Conservation (phyloP, 1,140 invertebrate genomes). For the Drosophila parabipectinata region DNA sequence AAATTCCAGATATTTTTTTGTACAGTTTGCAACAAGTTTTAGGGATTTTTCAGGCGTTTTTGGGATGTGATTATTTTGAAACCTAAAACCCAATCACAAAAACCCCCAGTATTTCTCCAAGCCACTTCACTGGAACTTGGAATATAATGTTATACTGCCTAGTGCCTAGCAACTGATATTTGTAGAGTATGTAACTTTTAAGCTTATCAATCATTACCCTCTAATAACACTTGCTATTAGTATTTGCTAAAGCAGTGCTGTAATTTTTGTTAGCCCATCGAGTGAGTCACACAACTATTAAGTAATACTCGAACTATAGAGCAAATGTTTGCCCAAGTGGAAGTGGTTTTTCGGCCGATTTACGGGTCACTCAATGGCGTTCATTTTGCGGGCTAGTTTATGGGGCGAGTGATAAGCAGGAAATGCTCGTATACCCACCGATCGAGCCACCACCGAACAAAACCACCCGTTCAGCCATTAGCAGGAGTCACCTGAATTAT, state of each 20-base stretch:
- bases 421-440: constrained; percentile 15
- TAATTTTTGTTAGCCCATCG: neutral
- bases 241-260: constrained; percentile 1
- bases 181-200: neutral
- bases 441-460: constrained; percentile 4
- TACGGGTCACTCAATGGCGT: constrained; percentile 24
- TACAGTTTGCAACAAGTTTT: constrained; percentile 11
- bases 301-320: constrained; percentile 15
- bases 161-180: neutral
- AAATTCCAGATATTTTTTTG: neutral
- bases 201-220: constrained; percentile 26
- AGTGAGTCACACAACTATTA: constrained; percentile 32
- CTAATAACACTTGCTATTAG: constrained; percentile 10
- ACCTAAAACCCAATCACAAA: too few species aligned
- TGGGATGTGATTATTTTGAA: too few species aligned
- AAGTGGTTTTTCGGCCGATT: constrained; percentile 25
- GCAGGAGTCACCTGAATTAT: constrained; percentile 45
- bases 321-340: constrained; percentile 27
- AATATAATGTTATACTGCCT: neutral
- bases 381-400: constrained; percentile 33
- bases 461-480: constrained; percentile 40
- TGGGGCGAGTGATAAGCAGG: constrained; percentile 47
- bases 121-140: constrained; percentile 1
- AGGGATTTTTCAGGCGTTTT: too few species aligned
- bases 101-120: neutral